Evolutionary conservation across 2,888 invertebrate genomes (phyloP), one percentile per base, ranked within the genome.

Genomic region (Danaus chrysippus): DNA sequence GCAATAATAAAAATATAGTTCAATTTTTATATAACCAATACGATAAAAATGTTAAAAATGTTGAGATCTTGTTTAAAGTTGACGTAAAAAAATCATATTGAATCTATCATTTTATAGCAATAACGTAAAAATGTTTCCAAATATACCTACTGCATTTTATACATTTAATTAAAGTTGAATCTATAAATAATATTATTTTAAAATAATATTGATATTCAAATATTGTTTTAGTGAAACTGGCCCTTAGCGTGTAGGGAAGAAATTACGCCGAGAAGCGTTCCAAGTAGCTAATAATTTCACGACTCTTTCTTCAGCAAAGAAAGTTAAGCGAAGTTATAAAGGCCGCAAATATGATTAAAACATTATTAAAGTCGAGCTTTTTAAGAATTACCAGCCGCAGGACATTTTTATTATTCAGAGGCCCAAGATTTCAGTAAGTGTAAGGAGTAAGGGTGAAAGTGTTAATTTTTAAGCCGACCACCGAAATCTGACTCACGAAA

Each of bases 391-490:
- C 68, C 74, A 71, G 68, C 67, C 68, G 67, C 73, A 72, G 69
- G 73, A 70, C 71, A 70, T 73, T 76, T 85, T 78, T 77, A 86
- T 82, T 83, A 87, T 85, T 86, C 81, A 87, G 71, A 71, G 72
- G 70, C 73, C 71, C 76, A 78, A 80, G 82, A 83, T 83, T 80
- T 77, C 61, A 69, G 70, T 69, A 73, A 77, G 74, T 75, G 75
- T 73, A 69, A 71, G 64, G 72, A 74, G 73, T 74, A 73, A 64
- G 74, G 67, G 58, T 13, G 77, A 73, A 83, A 84, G 82, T 84
- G 84, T 86, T 84, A 84, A 86, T 85, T 86, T 86, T 86, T 85
- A 82, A 86, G 73, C 73, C 76, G 67, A 73, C 71, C 77, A 78
- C 78, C 76, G 81, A 80, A 80, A 80, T 82, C 76, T 76, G 76